Base-by-base conservation (phyloP, 2,797 vertebrate species). In the Selene dorsalis region DNA sequence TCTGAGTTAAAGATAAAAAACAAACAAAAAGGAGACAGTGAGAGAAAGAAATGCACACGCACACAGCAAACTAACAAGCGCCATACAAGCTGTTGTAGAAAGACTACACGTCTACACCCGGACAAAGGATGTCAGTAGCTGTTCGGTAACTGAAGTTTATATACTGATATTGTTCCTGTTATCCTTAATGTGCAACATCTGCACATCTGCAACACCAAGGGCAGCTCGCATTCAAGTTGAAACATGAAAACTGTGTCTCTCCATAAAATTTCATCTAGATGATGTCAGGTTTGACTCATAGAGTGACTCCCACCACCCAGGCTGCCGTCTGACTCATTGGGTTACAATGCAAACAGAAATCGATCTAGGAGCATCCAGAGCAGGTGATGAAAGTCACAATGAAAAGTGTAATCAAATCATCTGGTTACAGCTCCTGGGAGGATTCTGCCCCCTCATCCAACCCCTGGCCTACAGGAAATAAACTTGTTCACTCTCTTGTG, bases 321-420 rank as follows among this genome's bases (percentile, higher is more conserved):
- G n/a, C 59, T 1, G 26, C 63, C 0, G 12, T 55, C 72, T 77
- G 79, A 87, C 56, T 90, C 81, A 79, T 32, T 71, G 77, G 72
- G 66, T 84, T 87, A 79, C 75, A 80, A 83, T 87, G 73, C 73
- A 90, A 89, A 87, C 72, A 88, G 76, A 86, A 89, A 87, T 80
- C 14, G 4, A 88, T 89, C 82, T 82, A 65, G 75, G 62, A 84
- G 73, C 69, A 79, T 85, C 75, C 50, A 59, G 43, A 80, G 66
- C 57, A 84, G 74, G 76, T 77, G 70, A 87, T 87, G 74, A 77
- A 92, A 82, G 74, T 87, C 78, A 71, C 76, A 75, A 88, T 83
- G 74, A 87, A 79, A 88, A 83, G 69, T 80, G 76, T 77, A 89
- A 87, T 80, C 71, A 86, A 67, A 53, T 58, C 66, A 63, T 83